Conservation (phyloP, 1,140 invertebrate genomes). For the Ceratosolen fusciceps region DNA sequence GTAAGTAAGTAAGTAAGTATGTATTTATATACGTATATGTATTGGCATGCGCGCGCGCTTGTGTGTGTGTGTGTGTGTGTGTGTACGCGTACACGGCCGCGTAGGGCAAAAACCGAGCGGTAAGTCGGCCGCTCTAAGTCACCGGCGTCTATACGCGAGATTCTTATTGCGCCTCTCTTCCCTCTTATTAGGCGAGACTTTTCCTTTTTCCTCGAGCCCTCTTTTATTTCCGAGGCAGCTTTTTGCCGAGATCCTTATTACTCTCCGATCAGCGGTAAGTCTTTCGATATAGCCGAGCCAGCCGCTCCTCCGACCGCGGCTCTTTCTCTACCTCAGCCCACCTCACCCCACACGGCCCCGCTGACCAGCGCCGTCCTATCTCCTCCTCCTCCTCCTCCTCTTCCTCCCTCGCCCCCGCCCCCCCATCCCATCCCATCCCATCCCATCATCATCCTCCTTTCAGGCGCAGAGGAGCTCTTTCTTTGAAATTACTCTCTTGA, state of each 20-base stretch:
- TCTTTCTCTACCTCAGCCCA: background rate
- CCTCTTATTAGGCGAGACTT: constrained; percentile 34
- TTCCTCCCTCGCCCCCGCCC: background rate
- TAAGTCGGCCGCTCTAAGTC: background rate
- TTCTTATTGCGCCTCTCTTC: constrained; percentile 8
- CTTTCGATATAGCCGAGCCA: background rate
- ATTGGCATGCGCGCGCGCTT: too few relatives aligned
- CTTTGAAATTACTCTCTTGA: background rate
- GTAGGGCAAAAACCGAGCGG: constrained; percentile 26
- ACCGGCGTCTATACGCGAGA: background rate
- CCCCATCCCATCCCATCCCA: too few relatives aligned
- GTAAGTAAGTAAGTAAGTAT: too few relatives aligned
- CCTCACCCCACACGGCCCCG: background rate
- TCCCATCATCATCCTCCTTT: too few relatives aligned
- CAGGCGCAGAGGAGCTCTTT: background rate
- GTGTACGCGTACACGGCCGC: too few relatives aligned
- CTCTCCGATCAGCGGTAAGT: background rate
- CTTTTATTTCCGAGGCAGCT: background rate
- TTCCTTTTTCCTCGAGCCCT: constrained; percentile 31
- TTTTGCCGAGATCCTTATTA: constrained; percentile 18
- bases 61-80: too few relatives aligned
- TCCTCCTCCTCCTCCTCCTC: too few relatives aligned
- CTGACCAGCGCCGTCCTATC: background rate
- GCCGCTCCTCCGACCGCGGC: background rate
- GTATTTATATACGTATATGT: too few relatives aligned